Conservation (phyloP, 2,113 vertebrate genomes). For the Percina caprodes region DNA sequence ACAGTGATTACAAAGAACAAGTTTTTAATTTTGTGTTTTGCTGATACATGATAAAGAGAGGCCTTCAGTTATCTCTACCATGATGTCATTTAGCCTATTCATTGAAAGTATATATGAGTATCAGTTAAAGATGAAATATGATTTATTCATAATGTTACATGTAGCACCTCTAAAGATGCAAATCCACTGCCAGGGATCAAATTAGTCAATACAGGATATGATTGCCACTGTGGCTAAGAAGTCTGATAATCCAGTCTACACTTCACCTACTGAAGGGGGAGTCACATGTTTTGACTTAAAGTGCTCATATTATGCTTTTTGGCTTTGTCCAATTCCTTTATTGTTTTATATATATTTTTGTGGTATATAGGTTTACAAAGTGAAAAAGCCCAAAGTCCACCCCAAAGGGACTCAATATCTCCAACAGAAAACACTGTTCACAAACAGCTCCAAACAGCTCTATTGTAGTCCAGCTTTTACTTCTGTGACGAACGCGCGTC, state of each 20-base stretch:
- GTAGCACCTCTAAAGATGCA: not conserved
- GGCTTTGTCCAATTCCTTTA: too few species aligned
- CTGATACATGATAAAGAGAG: not conserved
- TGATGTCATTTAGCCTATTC: not conserved
- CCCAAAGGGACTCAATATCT: too few species aligned
- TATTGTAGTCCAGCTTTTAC: too few species aligned
- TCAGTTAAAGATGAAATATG: not conserved
- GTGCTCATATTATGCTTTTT: too few species aligned
- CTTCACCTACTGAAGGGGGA: too few species aligned
- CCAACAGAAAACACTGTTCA: too few species aligned
- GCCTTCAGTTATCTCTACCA: not conserved
- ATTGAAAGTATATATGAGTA: not conserved
- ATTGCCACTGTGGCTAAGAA: not conserved
- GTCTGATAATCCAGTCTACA: not conserved
- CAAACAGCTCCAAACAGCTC: too few species aligned
- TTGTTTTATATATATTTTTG: too few species aligned
- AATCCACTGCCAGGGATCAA: not conserved
- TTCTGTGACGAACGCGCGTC: too few species aligned
- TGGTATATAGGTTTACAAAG: too few species aligned
- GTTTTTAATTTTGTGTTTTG: slow-evolving; percentile 14
- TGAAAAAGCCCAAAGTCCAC: too few species aligned
- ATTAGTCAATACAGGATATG: not conserved
- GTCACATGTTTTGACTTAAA: too few species aligned
- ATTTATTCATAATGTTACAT: not conserved
- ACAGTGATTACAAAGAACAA: not conserved